Evolutionary conservation across 2,888 invertebrate species (phyloP).

Genomic region (Lissonota sp.): DNA sequence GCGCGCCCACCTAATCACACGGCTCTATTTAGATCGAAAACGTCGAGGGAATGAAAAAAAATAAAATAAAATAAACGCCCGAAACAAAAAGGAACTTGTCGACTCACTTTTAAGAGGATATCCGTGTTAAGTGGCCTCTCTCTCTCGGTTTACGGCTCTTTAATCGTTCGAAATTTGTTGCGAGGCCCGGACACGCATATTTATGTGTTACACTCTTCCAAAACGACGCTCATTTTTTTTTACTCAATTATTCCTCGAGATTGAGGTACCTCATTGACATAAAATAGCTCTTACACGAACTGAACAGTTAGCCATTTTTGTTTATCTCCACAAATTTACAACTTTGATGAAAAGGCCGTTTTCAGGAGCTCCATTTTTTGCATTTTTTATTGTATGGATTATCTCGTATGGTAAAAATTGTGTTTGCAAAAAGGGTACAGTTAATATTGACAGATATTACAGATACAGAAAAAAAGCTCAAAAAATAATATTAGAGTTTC

Average conservation of each 20-base stretch:
- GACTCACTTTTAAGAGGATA: conserved; percentile 82
- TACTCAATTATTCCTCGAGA: too few relatives aligned
- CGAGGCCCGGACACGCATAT: conserved; percentile 55
- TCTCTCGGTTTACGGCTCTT: conserved; percentile 79
- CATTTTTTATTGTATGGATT: background rate
- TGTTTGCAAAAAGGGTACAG: too few relatives aligned
- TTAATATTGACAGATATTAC: too few relatives aligned
- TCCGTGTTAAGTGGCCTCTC: conserved; percentile 80
- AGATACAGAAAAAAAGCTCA: too few relatives aligned
- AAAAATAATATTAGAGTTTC: too few relatives aligned
- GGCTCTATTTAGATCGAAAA: conserved; percentile 81
- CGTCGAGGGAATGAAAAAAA: background rate
- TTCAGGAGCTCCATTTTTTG: background rate
- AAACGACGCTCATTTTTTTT: too few relatives aligned
- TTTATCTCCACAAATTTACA: too few relatives aligned
- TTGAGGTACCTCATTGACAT: too few relatives aligned
- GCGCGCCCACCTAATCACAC: conserved; percentile 80
- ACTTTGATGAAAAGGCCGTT: background rate
- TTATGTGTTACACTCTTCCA: background rate
- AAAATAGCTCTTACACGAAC: too few relatives aligned
- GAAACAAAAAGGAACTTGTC: conserved; percentile 61
- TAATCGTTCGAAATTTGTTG: conserved; percentile 82
- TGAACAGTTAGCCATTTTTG: too few relatives aligned
- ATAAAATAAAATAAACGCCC: conserved; percentile 7
- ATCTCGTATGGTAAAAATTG: too few relatives aligned